Evolutionary conservation across 2,797 vertebrate genomes (phyloP), one percentile per base, ranked within the genome.

Genomic region (Sebastes vulpes): DNA sequence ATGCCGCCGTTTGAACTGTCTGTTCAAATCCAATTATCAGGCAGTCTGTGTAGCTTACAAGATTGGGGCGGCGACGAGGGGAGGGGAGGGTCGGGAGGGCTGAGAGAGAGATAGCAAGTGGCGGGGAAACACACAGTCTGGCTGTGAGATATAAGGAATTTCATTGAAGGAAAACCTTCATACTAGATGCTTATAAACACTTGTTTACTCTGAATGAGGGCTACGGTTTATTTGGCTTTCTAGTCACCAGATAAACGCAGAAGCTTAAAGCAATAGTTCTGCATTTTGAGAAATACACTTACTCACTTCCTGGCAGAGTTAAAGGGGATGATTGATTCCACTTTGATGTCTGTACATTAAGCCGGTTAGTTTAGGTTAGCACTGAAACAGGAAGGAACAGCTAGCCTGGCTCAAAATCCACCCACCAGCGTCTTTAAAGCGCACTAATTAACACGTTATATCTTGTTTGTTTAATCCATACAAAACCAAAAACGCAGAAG

Each of bases 11-110:
- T 93, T 93, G 89, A 96, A 92, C 93, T 90, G 92, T 90, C 90
- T 92, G 88, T 93, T 93, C 89, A 94, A 95, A 94, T 95, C 92
- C 93, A 96, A 93, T 96, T 95, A 90, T 88, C 90, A 84, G 85
- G 86, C 72, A 69, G 89, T 87, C 82, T 90, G 88, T 90, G 89
- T 91, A 92, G 90, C 79, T 95, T 94, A 89, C 87, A 94, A 77
- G 81, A 80, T 77, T 75, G 67, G 79, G 89, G 87, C 9, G 73
- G 83, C 9, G 63, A 88, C 53, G 64, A 82, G 28, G 35, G 70
- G 57, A 68, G 54, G 75, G 42, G 66, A 66, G 42, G 20, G 61
- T 60, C 32, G 54, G 42, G 74, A 83, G 38, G 80, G 66, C 64
- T 76, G 68, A 57, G 68, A 28, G 73, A 50, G 75, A 83, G 77